Percentiles rank a stretch among this genome's conserved stretches.
phyloP scores from a whole-genome alignment of 2,113 vertebrate genomes.

The Gopherus evgoodei region DNA sequence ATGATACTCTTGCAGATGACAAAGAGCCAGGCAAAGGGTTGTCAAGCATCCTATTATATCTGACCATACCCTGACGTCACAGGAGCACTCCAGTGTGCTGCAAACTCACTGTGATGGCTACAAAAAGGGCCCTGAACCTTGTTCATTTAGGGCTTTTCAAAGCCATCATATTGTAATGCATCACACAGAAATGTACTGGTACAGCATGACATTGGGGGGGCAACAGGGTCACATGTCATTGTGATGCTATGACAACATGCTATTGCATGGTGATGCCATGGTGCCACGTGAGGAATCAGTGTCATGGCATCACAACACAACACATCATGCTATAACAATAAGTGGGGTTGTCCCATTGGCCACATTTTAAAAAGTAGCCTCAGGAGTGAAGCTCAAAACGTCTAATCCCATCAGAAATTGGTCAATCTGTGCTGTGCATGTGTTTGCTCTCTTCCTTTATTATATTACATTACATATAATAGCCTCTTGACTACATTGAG shows the following conservation, averaged over 20 bases:
- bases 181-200: background rate
- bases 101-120: background rate
- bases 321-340: background rate
- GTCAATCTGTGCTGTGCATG: background rate
- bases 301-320: background rate
- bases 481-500: background rate
- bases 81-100: background rate
- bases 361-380: background rate
- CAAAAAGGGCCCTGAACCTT: background rate
- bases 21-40: background rate
- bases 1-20: background rate
- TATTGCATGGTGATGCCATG: background rate
- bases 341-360: background rate
- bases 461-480: background rate
- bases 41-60: rapidly evolving
- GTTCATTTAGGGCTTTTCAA: background rate
- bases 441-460: background rate
- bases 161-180: background rate
- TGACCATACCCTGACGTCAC: background rate
- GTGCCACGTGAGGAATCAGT: background rate
- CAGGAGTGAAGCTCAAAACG: background rate
- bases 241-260: background rate
- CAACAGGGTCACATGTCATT: background rate
- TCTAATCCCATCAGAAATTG: background rate
- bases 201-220: background rate